Evolutionary conservation across 2,113 vertebrate genomes (phyloP).

Genomic region (Spilogale gracilis): DNA sequence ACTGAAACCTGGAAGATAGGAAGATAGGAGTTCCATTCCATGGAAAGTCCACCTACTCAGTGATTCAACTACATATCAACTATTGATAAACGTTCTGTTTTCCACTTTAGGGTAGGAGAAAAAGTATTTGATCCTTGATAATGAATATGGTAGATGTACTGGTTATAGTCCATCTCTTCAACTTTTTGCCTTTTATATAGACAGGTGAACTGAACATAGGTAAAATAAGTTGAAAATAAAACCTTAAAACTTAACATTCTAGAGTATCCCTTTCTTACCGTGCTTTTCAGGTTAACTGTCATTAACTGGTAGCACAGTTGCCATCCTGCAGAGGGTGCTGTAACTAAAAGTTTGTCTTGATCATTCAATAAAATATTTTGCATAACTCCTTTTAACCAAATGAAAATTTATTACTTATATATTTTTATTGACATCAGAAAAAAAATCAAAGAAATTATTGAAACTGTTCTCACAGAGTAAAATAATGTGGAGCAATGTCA

Average conservation of each 20-base stretch:
- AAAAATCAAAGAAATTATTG: not conserved
- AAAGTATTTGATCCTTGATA: conserved; percentile 16
- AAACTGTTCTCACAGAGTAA: conserved; percentile 27
- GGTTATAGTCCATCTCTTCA: not conserved
- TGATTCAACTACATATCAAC: conserved; percentile 56
- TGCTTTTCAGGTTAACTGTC: not conserved
- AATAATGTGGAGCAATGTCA: not conserved
- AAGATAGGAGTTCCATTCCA: conserved; percentile 61
- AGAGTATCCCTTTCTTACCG: not conserved
- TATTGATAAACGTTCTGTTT: conserved; percentile 54
- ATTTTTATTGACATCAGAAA: conserved; percentile 23
- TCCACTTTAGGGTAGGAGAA: conserved; percentile 50
- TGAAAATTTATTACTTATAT: not conserved
- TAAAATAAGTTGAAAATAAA: conserved; percentile 44
- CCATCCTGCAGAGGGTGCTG: conserved; percentile 65
- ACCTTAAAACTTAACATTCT: not conserved
- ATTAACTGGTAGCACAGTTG: not conserved
- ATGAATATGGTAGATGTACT: not conserved
- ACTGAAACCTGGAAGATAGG: conserved; percentile 33
- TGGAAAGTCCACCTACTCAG: conserved; percentile 62
- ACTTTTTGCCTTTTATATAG: not conserved
- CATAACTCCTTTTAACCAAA: not conserved
- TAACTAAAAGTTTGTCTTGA: conserved; percentile 2
- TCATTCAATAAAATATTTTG: not conserved
- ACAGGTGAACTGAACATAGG: not conserved